phyloP scores from a whole-genome alignment of 2,797 vertebrate species.

The Pipistrellus pipistrellus region DNA sequence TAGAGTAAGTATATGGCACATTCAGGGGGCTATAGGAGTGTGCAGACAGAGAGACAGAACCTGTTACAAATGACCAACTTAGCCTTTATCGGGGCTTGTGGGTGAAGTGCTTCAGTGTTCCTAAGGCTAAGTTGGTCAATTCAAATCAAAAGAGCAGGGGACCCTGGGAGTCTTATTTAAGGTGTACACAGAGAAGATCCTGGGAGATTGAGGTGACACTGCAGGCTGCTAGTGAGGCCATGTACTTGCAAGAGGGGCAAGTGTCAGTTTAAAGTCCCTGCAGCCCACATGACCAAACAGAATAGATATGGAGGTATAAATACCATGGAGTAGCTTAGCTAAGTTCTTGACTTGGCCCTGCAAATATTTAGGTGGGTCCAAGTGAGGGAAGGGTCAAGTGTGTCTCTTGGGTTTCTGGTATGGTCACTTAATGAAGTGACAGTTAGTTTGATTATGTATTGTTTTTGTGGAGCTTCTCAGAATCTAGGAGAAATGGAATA shows the following conservation, averaged over 20 bases:
- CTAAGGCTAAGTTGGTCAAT: background rate
- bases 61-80: background rate
- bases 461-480: background rate
- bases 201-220: background rate
- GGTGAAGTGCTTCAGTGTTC: background rate
- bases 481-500: background rate
- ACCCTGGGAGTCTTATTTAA: background rate
- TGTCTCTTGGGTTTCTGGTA: background rate
- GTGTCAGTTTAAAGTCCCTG: background rate
- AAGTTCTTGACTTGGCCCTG: background rate
- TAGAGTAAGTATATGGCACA: background rate
- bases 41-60: background rate
- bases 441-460: background rate
- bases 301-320: background rate
- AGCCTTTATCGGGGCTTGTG: background rate
- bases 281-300: background rate
- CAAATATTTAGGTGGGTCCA: background rate
- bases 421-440: background rate
- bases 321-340: background rate
- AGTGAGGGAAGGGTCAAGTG: background rate
- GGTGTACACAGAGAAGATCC: background rate
- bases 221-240: background rate
- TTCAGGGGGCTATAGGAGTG: fast-evolving
- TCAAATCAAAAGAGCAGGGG: background rate
- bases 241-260: fast-evolving